Evolutionary conservation across 2,113 vertebrate genomes (phyloP).

Genomic region (Vireo altiloquus): DNA sequence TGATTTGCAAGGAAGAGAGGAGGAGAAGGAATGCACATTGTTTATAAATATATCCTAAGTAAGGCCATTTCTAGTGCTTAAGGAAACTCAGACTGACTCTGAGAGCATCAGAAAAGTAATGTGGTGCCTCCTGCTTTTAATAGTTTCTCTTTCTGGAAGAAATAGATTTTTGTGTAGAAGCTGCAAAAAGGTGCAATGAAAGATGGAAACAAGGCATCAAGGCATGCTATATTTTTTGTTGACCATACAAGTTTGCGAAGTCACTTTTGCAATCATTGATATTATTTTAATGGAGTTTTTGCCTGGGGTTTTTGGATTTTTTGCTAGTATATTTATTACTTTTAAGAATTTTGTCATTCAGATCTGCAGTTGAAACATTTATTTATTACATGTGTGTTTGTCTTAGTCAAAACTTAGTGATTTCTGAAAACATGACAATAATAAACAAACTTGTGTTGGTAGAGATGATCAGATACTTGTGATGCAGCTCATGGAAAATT

Average conservation of each 20-base stretch:
- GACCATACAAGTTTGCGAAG: neutral
- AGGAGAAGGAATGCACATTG: neutral
- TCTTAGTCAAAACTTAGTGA: neutral
- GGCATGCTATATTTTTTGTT: neutral
- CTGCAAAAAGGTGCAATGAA: neutral
- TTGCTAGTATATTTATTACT: neutral
- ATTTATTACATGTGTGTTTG: neutral
- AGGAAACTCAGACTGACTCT: constrained; percentile 14
- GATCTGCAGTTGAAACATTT: neutral
- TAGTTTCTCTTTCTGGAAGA: constrained; percentile 12
- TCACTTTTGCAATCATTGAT: neutral
- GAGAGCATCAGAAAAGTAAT: neutral
- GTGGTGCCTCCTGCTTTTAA: constrained; percentile 21
- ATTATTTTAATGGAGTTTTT: neutral
- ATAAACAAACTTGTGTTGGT: neutral
- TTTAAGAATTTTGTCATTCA: neutral
- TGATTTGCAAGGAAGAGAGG: neutral
- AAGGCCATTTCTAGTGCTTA: neutral
- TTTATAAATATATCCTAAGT: neutral
- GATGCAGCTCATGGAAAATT: neutral
- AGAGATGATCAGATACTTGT: neutral
- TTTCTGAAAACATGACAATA: neutral
- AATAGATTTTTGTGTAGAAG: neutral
- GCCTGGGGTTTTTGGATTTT: neutral
- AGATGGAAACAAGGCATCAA: neutral